Conservation (phyloP, 2,888 invertebrate genomes). For the Falcaria lacertinaria region DNA sequence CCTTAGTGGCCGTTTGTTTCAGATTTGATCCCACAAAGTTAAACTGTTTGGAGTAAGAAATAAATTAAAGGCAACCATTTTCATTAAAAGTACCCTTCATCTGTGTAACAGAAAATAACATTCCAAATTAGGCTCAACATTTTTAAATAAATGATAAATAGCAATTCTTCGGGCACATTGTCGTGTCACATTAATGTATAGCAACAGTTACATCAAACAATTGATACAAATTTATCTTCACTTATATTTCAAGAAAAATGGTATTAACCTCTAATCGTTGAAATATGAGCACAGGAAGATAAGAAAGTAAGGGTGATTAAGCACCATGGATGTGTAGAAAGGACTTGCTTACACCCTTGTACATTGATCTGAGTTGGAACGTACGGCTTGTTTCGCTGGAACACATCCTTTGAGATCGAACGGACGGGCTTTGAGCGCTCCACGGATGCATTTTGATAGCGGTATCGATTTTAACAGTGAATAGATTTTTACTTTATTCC, state of each 20-base stretch:
- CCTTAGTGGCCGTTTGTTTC: not conserved
- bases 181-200: too few relatives aligned
- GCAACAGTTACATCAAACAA: too few relatives aligned
- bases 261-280: not conserved
- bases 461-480: slow-evolving; percentile 64
- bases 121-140: too few relatives aligned
- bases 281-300: slow-evolving; percentile 17
- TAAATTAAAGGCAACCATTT: too few relatives aligned
- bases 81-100: too few relatives aligned
- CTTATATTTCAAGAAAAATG: not conserved
- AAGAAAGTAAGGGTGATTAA: slow-evolving; percentile 48
- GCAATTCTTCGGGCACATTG: too few relatives aligned
- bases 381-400: slow-evolving; percentile 51
- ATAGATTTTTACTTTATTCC: slow-evolving; percentile 58
- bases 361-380: slow-evolving; percentile 62
- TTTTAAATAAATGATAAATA: too few relatives aligned
- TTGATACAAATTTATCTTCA: too few relatives aligned
- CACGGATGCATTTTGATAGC: slow-evolving; percentile 66
- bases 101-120: too few relatives aligned
- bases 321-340: slow-evolving; percentile 38
- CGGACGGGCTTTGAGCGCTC: slow-evolving; percentile 55
- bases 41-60: not conserved
- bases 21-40: not conserved
- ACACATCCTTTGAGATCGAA: slow-evolving; percentile 59
- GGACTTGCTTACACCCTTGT: slow-evolving; percentile 39